Base-by-base conservation (phyloP, 2,888 invertebrate genomes). In the Neocrepidodera transversa region DNA sequence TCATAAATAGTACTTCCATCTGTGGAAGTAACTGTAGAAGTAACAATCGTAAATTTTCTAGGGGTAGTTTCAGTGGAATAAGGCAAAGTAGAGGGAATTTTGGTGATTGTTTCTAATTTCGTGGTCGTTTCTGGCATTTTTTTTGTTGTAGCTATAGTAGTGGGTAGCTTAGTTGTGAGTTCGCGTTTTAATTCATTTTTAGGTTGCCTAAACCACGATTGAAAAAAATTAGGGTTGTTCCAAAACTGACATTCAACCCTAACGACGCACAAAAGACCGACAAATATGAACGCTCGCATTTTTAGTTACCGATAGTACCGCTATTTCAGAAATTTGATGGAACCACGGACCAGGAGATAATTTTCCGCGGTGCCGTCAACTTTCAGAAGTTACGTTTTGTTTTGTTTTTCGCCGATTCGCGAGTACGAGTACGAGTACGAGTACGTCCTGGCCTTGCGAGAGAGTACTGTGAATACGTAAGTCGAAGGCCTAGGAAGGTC, bases 1-100 rank as follows among this genome's bases (percentile, higher is more conserved):
- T 85, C 85, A 68, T 82, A 81, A 57, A 83, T 81, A 43, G 85
- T 74, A 58, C 74, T 76, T 6, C 66, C 70, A 36, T 74, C 73
- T n/a, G 68, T 65, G 11, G 65, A 64, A 14, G 71, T 70, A 17
- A 67, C 71, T 10, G 62, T 66, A 32, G 55, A 62, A 11, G 60
- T 63, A 14, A 60, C 52, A 10, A 49, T 43, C 16, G 62, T 60
- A 4, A 62, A 63, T 56, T 66, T 64, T n/a, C 53, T 63, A 17
- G 52, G 55, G 8, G 61, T 65, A 8, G 62, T 62, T 20, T 54
- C 59, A 7, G 54, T 38, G 10, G 35, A 43, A 16, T 30, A 43
- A 7, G 56, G 28, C 6, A 59, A 6, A 10, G 57, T 62, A 16
- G 49, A 30, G 8, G 61, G 53, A 18, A 42, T 26, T 52, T 57